These are phyloP conservation scores for Dreissena polymorpha DNA, from an alignment of 1,140 invertebrate genomes.

Conservation along the genomic window DNA sequence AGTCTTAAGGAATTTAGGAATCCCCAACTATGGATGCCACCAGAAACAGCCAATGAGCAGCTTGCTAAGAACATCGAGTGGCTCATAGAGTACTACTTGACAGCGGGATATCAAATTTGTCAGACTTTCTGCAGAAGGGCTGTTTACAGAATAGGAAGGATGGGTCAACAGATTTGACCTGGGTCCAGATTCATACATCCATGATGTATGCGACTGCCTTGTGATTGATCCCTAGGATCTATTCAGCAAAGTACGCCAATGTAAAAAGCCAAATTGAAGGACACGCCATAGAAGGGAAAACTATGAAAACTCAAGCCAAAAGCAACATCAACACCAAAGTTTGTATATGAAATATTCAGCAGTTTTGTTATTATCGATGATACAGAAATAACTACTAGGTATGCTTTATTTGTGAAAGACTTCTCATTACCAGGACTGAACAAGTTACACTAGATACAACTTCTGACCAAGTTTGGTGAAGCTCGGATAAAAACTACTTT, in stretches of 20 bases:
- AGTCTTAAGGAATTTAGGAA: not conserved
- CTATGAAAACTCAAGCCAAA: conserved; percentile 21
- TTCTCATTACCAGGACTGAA: too few relatives aligned
- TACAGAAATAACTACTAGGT: too few relatives aligned
- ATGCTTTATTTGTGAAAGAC: too few relatives aligned
- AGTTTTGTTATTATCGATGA: too few relatives aligned
- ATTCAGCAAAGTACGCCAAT: not conserved
- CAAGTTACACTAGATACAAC: too few relatives aligned
- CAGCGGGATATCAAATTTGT: conserved; percentile 24
- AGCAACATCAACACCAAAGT: conserved; percentile 28
- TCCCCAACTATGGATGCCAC: conserved; percentile 18
- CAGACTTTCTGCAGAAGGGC: conserved; percentile 30
- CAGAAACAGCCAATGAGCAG: not conserved
- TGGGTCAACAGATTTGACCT: conserved; percentile 24
- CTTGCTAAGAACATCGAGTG: conserved; percentile 14
- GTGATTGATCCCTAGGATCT: not conserved
- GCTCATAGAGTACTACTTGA: conserved; percentile 28
- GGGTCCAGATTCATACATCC: conserved; percentile 5
- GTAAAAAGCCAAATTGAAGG: not conserved
- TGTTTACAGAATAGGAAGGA: conserved; percentile 3
- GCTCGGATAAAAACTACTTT: too few relatives aligned
- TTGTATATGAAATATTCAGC: not conserved
- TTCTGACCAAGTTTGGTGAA: too few relatives aligned
- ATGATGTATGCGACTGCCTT: conserved; percentile 2
- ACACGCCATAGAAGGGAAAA: conserved; percentile 11